Percentiles rank a stretch among this genome's conserved stretches.
Conservation (phyloP, 2,888 invertebrate species). For the Plebejus anna region DNA sequence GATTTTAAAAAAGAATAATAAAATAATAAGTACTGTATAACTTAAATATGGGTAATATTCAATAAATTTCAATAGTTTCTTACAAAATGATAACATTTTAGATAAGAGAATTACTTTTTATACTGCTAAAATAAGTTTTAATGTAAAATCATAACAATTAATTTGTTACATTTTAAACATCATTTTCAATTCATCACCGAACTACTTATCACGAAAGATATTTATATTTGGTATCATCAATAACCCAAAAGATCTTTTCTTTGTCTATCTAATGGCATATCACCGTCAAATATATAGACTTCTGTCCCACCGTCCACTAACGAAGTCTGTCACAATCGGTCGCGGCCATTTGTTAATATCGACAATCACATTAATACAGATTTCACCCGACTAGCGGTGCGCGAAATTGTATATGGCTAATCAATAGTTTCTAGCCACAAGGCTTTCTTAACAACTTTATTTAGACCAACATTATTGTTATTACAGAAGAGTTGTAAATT, state of each 20-base stretch:
- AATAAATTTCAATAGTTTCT: too few species aligned
- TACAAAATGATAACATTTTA: too few species aligned
- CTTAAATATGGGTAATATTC: too few species aligned
- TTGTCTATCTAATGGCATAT: neutral
- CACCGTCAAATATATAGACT: neutral
- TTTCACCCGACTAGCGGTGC: constrained; percentile 4
- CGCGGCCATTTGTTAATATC: neutral
- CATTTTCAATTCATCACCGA: too few species aligned
- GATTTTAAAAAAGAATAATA: neutral
- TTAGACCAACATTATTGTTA: neutral
- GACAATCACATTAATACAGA: constrained; percentile 19
- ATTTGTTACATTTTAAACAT: too few species aligned
- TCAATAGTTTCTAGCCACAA: constrained; percentile 3
- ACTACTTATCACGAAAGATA: too few species aligned
- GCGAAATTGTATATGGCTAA: constrained; percentile 12
- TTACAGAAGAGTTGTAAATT: neutral
- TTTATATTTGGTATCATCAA: too few species aligned
- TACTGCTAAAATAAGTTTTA: too few species aligned
- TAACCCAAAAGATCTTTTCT: too few species aligned
- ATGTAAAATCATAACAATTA: too few species aligned
- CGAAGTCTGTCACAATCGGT: constrained; percentile 23
- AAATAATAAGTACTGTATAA: neutral
- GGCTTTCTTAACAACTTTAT: neutral
- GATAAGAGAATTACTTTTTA: too few species aligned
- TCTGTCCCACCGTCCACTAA: constrained; percentile 4